A percentile compares a stretch with the other conserved stretches of the same genome.
Conservation (phyloP, 2,888 invertebrate genomes). For the Philopedon plagiatum region DNA sequence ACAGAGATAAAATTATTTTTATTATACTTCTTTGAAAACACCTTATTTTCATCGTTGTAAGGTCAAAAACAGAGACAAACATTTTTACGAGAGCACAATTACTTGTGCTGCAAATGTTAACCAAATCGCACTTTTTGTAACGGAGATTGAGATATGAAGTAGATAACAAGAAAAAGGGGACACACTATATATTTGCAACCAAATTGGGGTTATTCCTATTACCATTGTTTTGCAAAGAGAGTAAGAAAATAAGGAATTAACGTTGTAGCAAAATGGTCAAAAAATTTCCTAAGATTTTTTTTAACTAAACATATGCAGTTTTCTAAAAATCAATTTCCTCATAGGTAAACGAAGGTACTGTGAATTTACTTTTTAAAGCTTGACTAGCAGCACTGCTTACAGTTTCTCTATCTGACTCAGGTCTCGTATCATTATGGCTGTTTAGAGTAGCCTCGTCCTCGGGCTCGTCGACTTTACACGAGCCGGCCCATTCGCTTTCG, state of each 20-base stretch:
- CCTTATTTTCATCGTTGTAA: too few relatives aligned
- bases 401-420: constrained; percentile 44
- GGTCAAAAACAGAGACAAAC: too few relatives aligned
- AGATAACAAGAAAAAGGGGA: too few relatives aligned
- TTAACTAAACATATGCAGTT: background rate
- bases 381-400: constrained; percentile 19
- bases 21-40: too few relatives aligned
- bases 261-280: background rate
- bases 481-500: constrained; percentile 77
- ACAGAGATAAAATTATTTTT: too few relatives aligned
- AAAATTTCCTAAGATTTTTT: background rate
- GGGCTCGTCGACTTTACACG: constrained; percentile 62
- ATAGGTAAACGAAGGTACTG: constrained; percentile 40
- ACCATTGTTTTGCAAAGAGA: too few relatives aligned
- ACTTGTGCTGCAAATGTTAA: too few relatives aligned
- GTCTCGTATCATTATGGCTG: constrained; percentile 42
- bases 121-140: too few relatives aligned
- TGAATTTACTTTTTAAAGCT: constrained; percentile 26
- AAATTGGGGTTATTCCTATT: too few relatives aligned
- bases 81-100: too few relatives aligned
- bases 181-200: too few relatives aligned
- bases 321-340: constrained; percentile 48
- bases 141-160: too few relatives aligned
- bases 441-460: constrained; percentile 58
- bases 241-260: background rate